Conservation (phyloP, 2,797 vertebrate species). For the Tympanoctomys barrerae region DNA sequence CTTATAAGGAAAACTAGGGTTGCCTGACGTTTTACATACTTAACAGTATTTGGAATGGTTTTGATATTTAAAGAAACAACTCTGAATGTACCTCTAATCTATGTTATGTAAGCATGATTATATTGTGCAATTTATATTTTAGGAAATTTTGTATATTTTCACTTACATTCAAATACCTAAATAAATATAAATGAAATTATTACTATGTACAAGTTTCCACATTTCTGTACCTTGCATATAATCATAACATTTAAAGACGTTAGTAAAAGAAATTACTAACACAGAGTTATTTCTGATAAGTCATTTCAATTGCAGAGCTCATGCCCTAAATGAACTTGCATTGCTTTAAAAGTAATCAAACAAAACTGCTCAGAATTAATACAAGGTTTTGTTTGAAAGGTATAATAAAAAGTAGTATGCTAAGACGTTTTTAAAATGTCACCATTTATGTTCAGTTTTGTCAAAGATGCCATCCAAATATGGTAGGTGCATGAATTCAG, state of each 20-base stretch:
- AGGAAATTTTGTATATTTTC: background rate
- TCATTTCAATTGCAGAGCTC: background rate
- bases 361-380: background rate
- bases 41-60: background rate
- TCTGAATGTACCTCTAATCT: background rate
- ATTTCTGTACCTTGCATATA: background rate
- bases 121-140: background rate
- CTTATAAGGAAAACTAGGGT: background rate
- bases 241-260: background rate
- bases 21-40: background rate
- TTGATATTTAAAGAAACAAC: background rate
- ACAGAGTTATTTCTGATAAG: background rate
- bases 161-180: background rate
- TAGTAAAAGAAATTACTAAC: background rate
- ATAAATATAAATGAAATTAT: background rate
- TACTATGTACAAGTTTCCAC: background rate
- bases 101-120: background rate
- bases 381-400: background rate
- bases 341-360: constrained; percentile 35
- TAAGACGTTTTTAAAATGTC: background rate
- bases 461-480: too few species aligned
- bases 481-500: too few species aligned
- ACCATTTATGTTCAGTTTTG: background rate
- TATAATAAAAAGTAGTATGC: background rate
- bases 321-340: background rate